Evolutionary conservation across 1,140 invertebrate species (phyloP), one percentile per base, ranked within the genome.

Genomic region (Diachasma alloeum): DNA sequence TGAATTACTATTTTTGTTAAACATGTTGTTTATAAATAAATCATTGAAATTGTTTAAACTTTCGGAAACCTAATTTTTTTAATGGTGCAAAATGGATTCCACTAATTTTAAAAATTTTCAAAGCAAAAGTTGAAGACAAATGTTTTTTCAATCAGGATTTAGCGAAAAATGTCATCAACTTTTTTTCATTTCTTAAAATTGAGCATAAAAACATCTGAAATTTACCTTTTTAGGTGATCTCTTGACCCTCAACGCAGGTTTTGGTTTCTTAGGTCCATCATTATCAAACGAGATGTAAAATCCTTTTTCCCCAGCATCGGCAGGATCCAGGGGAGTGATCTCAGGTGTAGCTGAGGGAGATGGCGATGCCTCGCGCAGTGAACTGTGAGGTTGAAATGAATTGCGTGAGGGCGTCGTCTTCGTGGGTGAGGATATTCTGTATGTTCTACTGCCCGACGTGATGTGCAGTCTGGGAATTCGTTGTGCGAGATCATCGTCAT

Each of bases 261-360:
- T 97, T 0, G 96, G 95, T 82, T 96, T 92, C 86, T 96, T 97
- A 4, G 96, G 96, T 75, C 92, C 92, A 56, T 96, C 94, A 84
- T 95, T 94, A 84, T 97, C 96, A 86, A 98, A 97, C 24, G 96
- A 96, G 84, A 98, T 97, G 86, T 98, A 97, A 90, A 98, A 98
- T n/a, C 96, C 96, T 89, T 96, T 96, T 86, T 96, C 94, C 22
- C 80, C 85, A 26, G 79, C 83, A 79, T 92, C 92, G n/a, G 87
- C 90, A n/a, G 89, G 83, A 74, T 92, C 92, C 9, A 87, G 78
- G 42, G 88, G 84, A 1, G 84, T 81, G 6, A 87, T 79, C 81
- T 88, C 87, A 26, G 82, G 82, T 67, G 83, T 83, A 71, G 80
- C 80, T 53, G 87, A 88, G 17, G 85, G 86, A 44, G 90, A 88